These are phyloP conservation scores for Pomacea maculata DNA, from an alignment of 1,140 invertebrate species.

Conservation along the genomic window DNA sequence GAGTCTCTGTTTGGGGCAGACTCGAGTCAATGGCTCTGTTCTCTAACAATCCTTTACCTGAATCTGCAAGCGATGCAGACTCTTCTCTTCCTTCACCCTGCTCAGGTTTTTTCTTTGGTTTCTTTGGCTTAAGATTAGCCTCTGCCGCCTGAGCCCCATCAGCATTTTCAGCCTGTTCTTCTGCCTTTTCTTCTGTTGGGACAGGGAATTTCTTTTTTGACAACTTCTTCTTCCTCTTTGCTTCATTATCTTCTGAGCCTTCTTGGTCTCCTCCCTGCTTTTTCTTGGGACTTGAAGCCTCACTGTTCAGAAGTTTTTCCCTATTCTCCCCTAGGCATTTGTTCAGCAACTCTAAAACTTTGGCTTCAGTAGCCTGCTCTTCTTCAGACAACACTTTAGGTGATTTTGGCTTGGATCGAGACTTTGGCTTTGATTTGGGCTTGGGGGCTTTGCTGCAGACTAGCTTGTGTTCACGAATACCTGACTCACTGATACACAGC, in stretches of 20 bases:
- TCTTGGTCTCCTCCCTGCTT: neutral
- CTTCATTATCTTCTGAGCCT: neutral
- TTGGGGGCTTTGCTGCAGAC: slow-evolving; percentile 28
- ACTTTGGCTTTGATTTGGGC: slow-evolving; percentile 9
- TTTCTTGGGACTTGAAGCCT: slow-evolving; percentile 8
- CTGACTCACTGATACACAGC: slow-evolving; percentile 30
- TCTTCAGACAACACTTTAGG: neutral
- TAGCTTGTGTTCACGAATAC: slow-evolving; percentile 30
- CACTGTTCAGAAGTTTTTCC: neutral
- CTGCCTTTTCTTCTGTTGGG: neutral
- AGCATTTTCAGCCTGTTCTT: neutral
- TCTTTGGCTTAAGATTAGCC: slow-evolving; percentile 1
- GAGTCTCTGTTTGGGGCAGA: neutral
- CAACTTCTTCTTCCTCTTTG: neutral
- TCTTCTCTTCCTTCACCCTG: no score
- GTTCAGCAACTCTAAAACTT: slow-evolving; percentile 10
- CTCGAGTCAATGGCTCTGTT: neutral
- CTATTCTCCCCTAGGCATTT: slow-evolving; percentile 15
- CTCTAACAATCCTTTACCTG: no score
- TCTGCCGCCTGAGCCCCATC: neutral
- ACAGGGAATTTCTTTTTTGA: slow-evolving; percentile 4
- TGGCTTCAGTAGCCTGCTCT: slow-evolving; percentile 11
- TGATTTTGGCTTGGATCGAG: neutral
- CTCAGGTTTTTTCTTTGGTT: no score
- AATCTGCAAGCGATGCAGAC: no score